Percentiles rank a stretch among this genome's conserved stretches.
phyloP scores from a whole-genome alignment of 2,888 invertebrate genomes.

The Dasysyrphus tricinctus region DNA sequence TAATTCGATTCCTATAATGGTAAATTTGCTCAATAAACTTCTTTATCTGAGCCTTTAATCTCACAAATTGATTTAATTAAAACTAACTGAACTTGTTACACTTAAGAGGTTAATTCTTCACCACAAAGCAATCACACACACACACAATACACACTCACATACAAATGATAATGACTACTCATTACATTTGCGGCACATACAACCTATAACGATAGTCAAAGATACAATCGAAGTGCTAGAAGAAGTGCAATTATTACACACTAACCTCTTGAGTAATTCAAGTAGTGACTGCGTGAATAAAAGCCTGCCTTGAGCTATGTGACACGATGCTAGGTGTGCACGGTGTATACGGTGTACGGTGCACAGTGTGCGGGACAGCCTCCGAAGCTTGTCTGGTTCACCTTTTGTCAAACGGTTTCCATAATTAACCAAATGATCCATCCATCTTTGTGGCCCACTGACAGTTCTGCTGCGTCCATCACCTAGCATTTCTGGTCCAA shows the following conservation, averaged over 20 bases:
- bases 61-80: constrained; percentile 56
- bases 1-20: not conserved
- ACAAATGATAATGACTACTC: not conserved
- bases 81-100: constrained; percentile 31
- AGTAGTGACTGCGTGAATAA: constrained; percentile 14
- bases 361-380: not conserved
- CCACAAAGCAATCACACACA: not conserved
- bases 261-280: constrained; percentile 46
- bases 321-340: not conserved
- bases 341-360: not conserved
- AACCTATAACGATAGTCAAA: not conserved
- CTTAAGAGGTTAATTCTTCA: constrained; percentile 42
- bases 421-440: constrained; percentile 69
- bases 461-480: constrained; percentile 33
- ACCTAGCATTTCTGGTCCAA: not conserved
- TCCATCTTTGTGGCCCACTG: constrained; percentile 55
- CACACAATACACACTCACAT: not conserved
- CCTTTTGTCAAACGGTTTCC: constrained; percentile 74
- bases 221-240: constrained; percentile 37
- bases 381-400: constrained; percentile 39
- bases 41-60: constrained; percentile 30
- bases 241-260: constrained; percentile 65
- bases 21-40: constrained; percentile 5
- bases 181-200: constrained; percentile 10
- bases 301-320: constrained; percentile 4